phyloP scores from a whole-genome alignment of 1,140 invertebrate species.

The Phymorhynchus buccinoides region DNA sequence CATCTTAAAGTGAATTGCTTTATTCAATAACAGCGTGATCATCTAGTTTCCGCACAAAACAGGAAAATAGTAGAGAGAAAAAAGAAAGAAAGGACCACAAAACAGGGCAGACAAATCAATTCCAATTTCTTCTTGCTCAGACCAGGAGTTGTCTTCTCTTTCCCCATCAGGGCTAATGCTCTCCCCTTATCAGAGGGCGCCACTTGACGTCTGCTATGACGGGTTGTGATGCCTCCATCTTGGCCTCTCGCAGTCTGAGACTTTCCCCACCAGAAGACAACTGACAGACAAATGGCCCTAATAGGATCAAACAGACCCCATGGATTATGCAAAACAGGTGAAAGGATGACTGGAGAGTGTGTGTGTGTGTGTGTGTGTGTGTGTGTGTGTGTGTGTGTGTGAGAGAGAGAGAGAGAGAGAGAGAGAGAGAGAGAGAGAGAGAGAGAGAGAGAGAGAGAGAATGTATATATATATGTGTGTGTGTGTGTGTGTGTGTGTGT shows the following conservation, averaged over 20 bases:
- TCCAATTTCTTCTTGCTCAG: not conserved
- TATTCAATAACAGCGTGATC: too few relatives aligned
- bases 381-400: too few relatives aligned
- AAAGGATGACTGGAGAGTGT: not conserved
- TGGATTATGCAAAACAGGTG: not conserved
- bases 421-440: too few relatives aligned
- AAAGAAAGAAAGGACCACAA: too few relatives aligned
- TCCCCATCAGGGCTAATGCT: not conserved
- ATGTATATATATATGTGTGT: too few relatives aligned
- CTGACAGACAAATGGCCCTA: slow-evolving; percentile 25
- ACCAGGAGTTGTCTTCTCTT: not conserved
- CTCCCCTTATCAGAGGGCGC: not conserved
- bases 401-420: too few relatives aligned
- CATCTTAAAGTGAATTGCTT: too few relatives aligned
- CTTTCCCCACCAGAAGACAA: slow-evolving; percentile 10
- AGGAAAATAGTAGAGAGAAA: too few relatives aligned
- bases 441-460: too few relatives aligned
- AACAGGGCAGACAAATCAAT: slow-evolving; percentile 19
- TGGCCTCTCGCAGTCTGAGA: not conserved
- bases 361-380: too few relatives aligned
- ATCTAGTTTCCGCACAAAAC: too few relatives aligned
- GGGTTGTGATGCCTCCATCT: not conserved
- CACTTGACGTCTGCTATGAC: slow-evolving; percentile 6
- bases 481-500: too few relatives aligned
- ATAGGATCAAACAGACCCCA: slow-evolving; percentile 24